Base-by-base conservation (phyloP, 2,113 vertebrate species). In the Istiophorus platypterus region DNA sequence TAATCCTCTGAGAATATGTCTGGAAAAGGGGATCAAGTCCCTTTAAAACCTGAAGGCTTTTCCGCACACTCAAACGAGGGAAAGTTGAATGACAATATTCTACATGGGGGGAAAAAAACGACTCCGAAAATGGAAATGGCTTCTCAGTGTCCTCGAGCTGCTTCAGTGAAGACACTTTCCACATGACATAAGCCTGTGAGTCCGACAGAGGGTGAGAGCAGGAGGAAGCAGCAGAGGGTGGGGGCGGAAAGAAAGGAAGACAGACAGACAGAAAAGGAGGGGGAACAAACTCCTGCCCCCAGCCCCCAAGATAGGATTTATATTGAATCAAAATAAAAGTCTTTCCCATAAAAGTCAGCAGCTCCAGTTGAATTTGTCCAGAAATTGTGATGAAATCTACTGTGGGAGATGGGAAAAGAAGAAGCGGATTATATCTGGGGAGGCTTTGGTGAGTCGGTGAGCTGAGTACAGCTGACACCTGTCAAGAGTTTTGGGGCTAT, bases 11-110 rank as follows among this genome's bases (percentile, higher is more conserved):
- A 93, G 93, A 95, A 94, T 92, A 92, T 92, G 94, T 94, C 94
- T 95, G 93, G 94, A 93, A 95, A 95, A 95, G 88, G 93, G 94
- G 92, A 94, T 95, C 91, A 93, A 94, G 92, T 94, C 92, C 89
- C 90, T 92, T 90, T 93, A 92, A 91, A 94, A 93, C 92, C 93
- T 93, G 86, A 79, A 92, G 93, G 93, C 91, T 93, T 93, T 94
- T 91, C 89, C 63, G 75, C 78, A 64, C 72, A 56, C 89, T 81
- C 82, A 81, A 91, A 91, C 34, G 76, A 87, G 79, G 71, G 84
- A 86, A 91, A 79, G 84, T 88, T 85, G 89, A 86, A 92, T 92
- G 91, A 93, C 87, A 92, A 91, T 91, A 92, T 88, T 92, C 85
- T 72, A 80, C 72, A 73, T 17, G 62, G 22, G 20, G 14, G 18